Evolutionary conservation across 2,797 vertebrate species (phyloP).

Genomic region (Schizothorax lantsangensis): DNA sequence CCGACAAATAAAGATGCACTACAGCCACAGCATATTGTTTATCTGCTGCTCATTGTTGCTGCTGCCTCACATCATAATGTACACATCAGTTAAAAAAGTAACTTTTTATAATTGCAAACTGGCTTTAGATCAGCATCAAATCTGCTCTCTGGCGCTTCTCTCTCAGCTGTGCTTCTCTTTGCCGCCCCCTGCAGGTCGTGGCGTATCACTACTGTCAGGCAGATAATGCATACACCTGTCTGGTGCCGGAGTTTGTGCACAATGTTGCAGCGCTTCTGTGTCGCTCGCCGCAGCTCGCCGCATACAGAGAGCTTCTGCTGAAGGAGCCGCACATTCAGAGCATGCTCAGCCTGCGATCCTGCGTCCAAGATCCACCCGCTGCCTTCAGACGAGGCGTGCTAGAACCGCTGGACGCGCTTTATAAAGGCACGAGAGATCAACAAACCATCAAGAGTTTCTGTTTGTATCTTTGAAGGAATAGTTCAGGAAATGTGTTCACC

Average conservation of each 20-base stretch:
- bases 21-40: not conserved
- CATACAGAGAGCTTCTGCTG: conserved; percentile 93
- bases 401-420: conserved; percentile 91
- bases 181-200: conserved; percentile 84
- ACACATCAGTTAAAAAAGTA: not conserved
- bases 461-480: not conserved
- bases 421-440: conserved; percentile 84
- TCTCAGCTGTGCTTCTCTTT: conserved; percentile 48
- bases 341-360: conserved; percentile 93
- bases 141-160: not conserved
- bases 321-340: conserved; percentile 95
- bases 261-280: conserved; percentile 95
- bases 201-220: conserved; percentile 99
- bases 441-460: not conserved
- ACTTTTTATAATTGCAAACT: not conserved
- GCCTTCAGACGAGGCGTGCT: conserved; percentile 93
- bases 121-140: not conserved
- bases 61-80: too few species aligned
- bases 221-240: conserved; percentile 96
- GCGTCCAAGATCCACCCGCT: conserved; percentile 93
- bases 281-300: conserved; percentile 91
- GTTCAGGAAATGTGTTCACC: not conserved
- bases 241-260: conserved; percentile 98
- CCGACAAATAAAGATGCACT: conserved; percentile 7
- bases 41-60: not conserved